Evolutionary conservation across 2,113 vertebrate genomes (phyloP).

Genomic region (Otolemur garnettii): DNA sequence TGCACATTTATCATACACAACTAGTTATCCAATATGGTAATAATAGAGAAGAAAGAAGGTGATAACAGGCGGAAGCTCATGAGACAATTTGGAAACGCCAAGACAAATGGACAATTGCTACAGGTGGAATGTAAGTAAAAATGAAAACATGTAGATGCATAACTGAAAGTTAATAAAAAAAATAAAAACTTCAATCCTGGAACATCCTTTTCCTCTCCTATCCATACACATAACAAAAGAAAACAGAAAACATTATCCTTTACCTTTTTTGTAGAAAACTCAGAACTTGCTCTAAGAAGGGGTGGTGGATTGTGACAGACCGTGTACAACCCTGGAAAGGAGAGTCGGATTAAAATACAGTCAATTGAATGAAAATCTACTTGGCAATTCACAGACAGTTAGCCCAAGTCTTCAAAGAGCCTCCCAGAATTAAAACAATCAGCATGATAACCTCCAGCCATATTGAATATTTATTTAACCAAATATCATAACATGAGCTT

Average conservation of each 20-base stretch:
- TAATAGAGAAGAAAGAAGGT: background rate
- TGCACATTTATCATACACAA: background rate
- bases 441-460: background rate
- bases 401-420: background rate
- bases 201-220: background rate
- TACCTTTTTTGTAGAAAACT: background rate
- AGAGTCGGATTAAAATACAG: background rate
- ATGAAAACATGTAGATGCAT: background rate
- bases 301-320: background rate
- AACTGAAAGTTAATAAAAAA: background rate
- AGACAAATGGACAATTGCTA: background rate
- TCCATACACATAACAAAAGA: background rate
- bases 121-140: background rate
- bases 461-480: background rate
- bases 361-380: background rate
- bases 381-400: background rate
- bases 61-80: background rate
- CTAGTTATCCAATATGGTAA: background rate
- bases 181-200: background rate
- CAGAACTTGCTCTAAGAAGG: background rate
- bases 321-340: background rate
- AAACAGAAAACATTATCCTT: background rate
- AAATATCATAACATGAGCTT: background rate
- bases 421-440: background rate
- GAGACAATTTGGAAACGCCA: background rate